A percentile compares a stretch with the other conserved stretches of the same genome.
Evolutionary conservation across 2,888 invertebrate species (phyloP).

Genomic region (Acronicta aceris): DNA sequence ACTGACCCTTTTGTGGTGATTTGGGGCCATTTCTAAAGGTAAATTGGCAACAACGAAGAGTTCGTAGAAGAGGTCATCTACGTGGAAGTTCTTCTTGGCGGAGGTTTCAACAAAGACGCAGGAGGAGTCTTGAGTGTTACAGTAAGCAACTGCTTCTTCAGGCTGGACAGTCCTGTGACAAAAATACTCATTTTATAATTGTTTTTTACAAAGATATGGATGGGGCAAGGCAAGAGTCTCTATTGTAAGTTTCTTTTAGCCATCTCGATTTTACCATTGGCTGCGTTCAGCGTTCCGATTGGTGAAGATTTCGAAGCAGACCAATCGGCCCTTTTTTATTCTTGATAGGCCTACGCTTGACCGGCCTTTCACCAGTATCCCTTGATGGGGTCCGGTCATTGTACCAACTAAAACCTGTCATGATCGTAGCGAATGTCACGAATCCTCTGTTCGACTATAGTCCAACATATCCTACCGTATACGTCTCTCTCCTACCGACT

Average conservation of each 20-base stretch:
- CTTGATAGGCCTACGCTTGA: no score
- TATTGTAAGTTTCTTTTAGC: not conserved
- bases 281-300: no score
- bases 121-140: slow-evolving; percentile 92
- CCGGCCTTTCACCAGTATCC: no score
- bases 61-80: slow-evolving; percentile 95
- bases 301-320: no score
- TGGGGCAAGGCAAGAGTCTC: not conserved
- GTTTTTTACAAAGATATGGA: not conserved
- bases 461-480: no score
- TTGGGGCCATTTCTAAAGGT: slow-evolving; percentile 96
- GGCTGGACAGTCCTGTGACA: slow-evolving; percentile 91
- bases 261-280: no score
- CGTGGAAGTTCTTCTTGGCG: slow-evolving; percentile 94
- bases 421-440: no score
- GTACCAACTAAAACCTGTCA: no score
- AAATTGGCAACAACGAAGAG: slow-evolving; percentile 95
- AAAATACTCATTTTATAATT: not conserved
- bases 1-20: slow-evolving; percentile 94
- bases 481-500: no score
- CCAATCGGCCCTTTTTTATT: no score
- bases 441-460: no score
- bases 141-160: slow-evolving; percentile 94
- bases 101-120: slow-evolving; percentile 95
- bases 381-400: no score